Base-by-base conservation (phyloP, 2,113 vertebrate species). In the Benitochromis conjunctus region DNA sequence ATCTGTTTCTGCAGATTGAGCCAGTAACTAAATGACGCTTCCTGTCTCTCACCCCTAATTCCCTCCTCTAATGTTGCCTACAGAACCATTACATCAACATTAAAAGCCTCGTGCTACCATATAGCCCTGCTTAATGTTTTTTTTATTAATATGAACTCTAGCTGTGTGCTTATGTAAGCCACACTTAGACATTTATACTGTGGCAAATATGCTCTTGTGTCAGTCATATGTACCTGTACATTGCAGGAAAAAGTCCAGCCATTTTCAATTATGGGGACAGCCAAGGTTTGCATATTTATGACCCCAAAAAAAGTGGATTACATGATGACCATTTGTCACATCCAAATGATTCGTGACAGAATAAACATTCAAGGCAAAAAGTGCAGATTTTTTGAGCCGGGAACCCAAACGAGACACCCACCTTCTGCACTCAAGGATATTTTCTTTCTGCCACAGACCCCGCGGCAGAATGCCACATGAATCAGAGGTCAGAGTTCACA, bases 1-100 rank as follows among this genome's bases (percentile, higher is more conserved):
- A 94, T 96, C 96, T 97, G 96, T 94, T 96, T 69, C 29, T 91
- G 84, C 91, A 97, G 97, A 97, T 97, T 97, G 96, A 95, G 95
- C 91, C 89, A 92, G 88, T 51, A 80, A 76, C 92, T 91, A 91
- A 94, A 93, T 66, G 90, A 87, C 13, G 77, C 84, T 95, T 95
- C 95, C 94, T 94, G 93, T 84, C 93, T 88, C 91, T 93, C 93
- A 76, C 62, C 89, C 81, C 38, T 80, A 21, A 77, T 81, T 80
- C 85, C 81, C 77, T 76, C 78, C 55, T 81, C 87, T 86, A 86
- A 86, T 85, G 82, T 89, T 81, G 86, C 84, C 88, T 83, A 58
- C 74, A 89, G 41, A 86, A 56, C 74, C 71, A 79, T 85, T 87
- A 83, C 58, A 82, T 84, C 81, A 85, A 87, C 85, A 86, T 81